These are phyloP conservation scores for Lepidothrix coronata DNA, from an alignment of 2,113 vertebrate genomes.

Conservation along the genomic window DNA sequence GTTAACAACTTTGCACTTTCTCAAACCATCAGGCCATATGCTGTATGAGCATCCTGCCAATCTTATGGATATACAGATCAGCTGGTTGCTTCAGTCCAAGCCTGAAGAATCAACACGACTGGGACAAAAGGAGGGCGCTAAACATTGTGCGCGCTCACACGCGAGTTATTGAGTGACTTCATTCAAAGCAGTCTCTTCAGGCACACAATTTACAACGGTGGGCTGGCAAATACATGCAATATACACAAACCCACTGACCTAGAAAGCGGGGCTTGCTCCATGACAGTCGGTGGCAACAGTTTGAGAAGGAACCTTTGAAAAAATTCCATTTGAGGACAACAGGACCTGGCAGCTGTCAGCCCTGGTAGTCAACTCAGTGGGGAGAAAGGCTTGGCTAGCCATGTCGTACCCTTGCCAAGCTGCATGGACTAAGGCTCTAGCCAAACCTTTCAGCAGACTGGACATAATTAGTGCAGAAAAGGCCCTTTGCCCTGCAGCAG, in stretches of 20 bases:
- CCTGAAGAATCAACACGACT: not conserved
- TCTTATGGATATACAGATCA: not conserved
- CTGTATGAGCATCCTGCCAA: not conserved
- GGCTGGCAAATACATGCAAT: not conserved
- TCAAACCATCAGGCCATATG: not conserved
- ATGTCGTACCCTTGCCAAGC: not conserved
- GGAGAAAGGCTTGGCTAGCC: constrained; percentile 17
- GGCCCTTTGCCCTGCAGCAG: constrained; percentile 25
- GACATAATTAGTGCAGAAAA: constrained; percentile 33
- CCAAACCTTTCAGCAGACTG: constrained; percentile 14
- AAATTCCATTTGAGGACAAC: constrained; percentile 42
- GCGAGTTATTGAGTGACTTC: not conserved
- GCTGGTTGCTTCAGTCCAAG: not conserved
- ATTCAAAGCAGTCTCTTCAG: not conserved
- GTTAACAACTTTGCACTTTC: not conserved
- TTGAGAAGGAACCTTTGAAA: constrained; percentile 28
- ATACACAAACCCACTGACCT: not conserved
- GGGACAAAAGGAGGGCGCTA: not conserved
- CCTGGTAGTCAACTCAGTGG: constrained; percentile 23
- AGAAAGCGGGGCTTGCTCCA: not conserved
- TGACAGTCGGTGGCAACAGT: not conserved
- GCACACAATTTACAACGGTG: not conserved
- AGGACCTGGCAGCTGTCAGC: constrained; percentile 31
- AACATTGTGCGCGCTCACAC: fast-evolving
- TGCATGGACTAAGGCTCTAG: not conserved